Evolutionary conservation across 2,113 vertebrate species (phyloP).

Genomic region (Gorsachius goisagi): DNA sequence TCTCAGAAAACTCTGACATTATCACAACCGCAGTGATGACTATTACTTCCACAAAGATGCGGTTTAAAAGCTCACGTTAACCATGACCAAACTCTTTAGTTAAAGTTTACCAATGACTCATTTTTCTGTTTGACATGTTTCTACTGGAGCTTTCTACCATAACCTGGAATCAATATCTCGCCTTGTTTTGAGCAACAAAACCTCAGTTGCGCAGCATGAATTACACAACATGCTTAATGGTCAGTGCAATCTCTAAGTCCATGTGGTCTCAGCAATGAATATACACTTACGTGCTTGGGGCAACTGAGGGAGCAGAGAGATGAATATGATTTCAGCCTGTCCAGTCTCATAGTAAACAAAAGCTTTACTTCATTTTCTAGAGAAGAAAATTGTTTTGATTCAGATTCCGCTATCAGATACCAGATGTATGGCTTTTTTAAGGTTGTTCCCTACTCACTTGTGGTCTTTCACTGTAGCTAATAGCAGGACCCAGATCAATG

Average conservation of each 20-base stretch:
- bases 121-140: not conserved
- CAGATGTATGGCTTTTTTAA: not conserved
- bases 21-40: not conserved
- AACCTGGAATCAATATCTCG: not conserved
- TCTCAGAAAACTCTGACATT: conserved; percentile 16
- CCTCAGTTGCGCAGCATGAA: not conserved
- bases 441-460: not conserved
- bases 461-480: not conserved
- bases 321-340: not conserved
- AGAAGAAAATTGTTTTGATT: not conserved
- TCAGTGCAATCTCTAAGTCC: not conserved
- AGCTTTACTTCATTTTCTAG: not conserved
- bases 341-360: not conserved
- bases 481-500: not conserved
- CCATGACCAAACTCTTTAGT: not conserved
- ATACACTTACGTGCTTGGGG: not conserved
- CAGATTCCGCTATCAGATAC: not conserved
- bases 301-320: not conserved
- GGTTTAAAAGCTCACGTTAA: not conserved
- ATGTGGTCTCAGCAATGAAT: not conserved
- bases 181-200: not conserved
- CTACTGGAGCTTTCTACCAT: not conserved
- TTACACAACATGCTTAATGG: not conserved
- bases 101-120: not conserved
- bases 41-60: not conserved